Percentiles rank a stretch among this genome's conserved stretches.
Evolutionary conservation across 1,140 invertebrate species (phyloP).

Genomic region (Phortica variegata): DNA sequence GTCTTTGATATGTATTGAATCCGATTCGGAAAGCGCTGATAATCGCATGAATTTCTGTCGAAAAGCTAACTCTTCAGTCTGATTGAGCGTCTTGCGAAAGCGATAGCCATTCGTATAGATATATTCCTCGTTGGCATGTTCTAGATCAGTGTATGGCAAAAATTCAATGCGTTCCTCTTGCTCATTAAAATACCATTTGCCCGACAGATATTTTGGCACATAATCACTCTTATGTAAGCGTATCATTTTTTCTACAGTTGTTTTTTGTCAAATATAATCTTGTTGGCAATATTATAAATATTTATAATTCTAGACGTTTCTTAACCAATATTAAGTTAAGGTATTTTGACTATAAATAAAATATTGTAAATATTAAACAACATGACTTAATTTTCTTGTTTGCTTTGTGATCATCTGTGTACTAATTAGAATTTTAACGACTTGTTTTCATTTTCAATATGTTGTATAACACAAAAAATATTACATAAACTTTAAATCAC

Average conservation of each 20-base stretch:
- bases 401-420: too few species aligned
- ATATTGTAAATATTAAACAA: too few species aligned
- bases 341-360: too few species aligned
- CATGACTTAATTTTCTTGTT: too few species aligned
- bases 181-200: constrained; percentile 14
- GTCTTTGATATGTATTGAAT: constrained; percentile 16
- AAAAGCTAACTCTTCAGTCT: constrained; percentile 22
- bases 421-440: too few species aligned
- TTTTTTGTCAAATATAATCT: too few species aligned
- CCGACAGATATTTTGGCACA: constrained; percentile 12
- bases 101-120: constrained; percentile 6
- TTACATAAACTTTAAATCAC: too few species aligned
- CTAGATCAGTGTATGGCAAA: not conserved
- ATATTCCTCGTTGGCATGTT: constrained; percentile 3
- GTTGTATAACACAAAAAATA: too few species aligned
- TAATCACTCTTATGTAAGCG: not conserved
- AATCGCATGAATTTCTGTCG: constrained; percentile 14
- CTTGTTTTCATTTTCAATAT: too few species aligned
- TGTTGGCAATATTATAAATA: too few species aligned
- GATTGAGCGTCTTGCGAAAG: constrained; percentile 13
- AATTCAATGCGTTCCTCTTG: constrained; percentile 8
- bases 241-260: not conserved
- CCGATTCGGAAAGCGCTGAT: constrained; percentile 6
- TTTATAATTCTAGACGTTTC: too few species aligned
- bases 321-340: too few species aligned